Evolutionary conservation across 2,888 invertebrate species (phyloP).

Genomic region (Kryphioiulus occultus): DNA sequence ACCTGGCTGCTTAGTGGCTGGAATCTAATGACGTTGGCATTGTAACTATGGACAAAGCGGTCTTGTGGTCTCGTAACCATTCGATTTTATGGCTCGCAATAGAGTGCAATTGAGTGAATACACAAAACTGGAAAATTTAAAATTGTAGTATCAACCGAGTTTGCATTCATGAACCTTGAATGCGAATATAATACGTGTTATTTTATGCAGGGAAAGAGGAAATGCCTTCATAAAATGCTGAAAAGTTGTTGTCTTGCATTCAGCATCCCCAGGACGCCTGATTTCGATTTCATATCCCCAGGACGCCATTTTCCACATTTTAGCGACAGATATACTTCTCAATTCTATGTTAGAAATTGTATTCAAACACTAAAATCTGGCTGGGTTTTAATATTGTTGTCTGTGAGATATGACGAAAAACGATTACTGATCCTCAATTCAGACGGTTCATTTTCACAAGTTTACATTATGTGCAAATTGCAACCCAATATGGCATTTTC

Average conservation of each 20-base stretch:
- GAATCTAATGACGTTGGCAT: neutral
- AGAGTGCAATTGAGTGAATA: neutral
- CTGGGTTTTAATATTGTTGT: no score
- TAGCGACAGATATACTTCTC: neutral
- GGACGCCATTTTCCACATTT: neutral
- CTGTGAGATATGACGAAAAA: no score
- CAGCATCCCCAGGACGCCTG: neutral
- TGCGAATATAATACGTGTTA: conserved; percentile 6
- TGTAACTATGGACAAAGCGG: conserved; percentile 14
- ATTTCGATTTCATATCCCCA: neutral
- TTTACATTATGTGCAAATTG: no score
- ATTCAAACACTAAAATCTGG: neutral
- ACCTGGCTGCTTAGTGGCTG: neutral
- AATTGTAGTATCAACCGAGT: neutral
- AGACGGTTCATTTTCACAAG: no score
- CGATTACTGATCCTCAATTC: no score
- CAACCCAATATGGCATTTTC: no score
- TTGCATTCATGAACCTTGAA: neutral
- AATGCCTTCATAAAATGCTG: conserved; percentile 14
- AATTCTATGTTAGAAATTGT: neutral
- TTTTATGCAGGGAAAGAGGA: neutral
- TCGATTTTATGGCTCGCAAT: neutral
- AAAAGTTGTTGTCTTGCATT: neutral
- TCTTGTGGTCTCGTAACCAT: neutral
- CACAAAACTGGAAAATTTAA: neutral